Conservation (phyloP, 2,113 vertebrate species). For the Cyprinodon variegatus region DNA sequence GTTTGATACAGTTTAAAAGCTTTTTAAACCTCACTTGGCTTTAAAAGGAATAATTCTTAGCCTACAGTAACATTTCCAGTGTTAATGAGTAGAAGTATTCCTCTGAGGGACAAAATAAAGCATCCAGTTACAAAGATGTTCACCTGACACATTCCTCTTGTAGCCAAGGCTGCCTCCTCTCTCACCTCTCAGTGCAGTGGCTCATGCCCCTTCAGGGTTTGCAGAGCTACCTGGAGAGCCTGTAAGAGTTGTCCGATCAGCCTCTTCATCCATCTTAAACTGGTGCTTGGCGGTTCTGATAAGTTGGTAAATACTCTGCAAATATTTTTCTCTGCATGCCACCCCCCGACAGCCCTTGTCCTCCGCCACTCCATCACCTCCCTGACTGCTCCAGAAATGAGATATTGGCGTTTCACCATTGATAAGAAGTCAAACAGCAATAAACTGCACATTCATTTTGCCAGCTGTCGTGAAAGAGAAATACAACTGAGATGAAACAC, state of each 20-base stretch:
- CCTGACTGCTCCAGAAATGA: constrained; percentile 60
- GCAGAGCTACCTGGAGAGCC: constrained; percentile 40
- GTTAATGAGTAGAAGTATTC: background rate
- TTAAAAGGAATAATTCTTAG: background rate
- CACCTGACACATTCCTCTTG: constrained; percentile 33
- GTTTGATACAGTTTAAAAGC: background rate
- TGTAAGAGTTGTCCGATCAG: constrained; percentile 40
- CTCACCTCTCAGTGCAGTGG: constrained; percentile 19
- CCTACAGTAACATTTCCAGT: background rate
- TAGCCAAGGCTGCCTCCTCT: constrained; percentile 8
- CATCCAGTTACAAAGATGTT: background rate
- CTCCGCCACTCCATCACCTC: constrained; percentile 39
- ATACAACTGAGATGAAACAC: background rate
- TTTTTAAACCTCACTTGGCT: background rate
- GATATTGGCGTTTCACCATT: constrained; percentile 55
- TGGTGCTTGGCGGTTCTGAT: constrained; percentile 25
- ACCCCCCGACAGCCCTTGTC: constrained; percentile 7
- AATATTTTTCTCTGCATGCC: constrained; percentile 35
- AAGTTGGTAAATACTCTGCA: constrained; percentile 46
- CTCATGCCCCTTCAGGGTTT: background rate
- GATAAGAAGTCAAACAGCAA: constrained; percentile 3
- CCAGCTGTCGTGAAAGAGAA: background rate
- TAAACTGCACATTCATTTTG: constrained; percentile 24
- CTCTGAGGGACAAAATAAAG: background rate
- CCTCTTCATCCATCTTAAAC: constrained; percentile 47